A percentile compares a stretch with the other conserved stretches of the same genome.
These are phyloP conservation scores for Lasiommata megera DNA, from an alignment of 2,888 invertebrate genomes.

Conservation along the genomic window DNA sequence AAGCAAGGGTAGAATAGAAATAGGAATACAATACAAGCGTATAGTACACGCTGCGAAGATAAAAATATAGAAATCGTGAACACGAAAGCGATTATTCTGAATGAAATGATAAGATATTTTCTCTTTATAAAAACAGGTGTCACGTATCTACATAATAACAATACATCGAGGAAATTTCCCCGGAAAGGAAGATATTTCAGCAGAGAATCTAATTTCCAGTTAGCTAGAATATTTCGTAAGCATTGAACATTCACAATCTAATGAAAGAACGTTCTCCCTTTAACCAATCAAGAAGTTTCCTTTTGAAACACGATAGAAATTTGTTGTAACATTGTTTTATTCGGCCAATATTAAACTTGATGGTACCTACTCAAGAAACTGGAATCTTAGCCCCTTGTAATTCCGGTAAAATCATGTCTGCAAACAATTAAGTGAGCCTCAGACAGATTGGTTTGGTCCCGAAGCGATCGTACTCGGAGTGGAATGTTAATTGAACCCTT, in stretches of 20 bases:
- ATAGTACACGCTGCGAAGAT: too few species aligned
- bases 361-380: conserved; percentile 14
- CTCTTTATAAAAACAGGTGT: neutral
- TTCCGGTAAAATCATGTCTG: conserved; percentile 64
- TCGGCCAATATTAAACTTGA: conserved; percentile 20
- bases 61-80: too few species aligned
- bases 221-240: conserved; percentile 3
- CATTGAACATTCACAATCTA: conserved; percentile 2
- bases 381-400: conserved; percentile 27
- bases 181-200: conserved; percentile 2
- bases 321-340: conserved; percentile 17
- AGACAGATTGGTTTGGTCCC: conserved; percentile 61
- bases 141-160: neutral
- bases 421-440: conserved; percentile 68
- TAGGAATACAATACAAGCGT: too few species aligned
- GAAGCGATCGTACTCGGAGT: conserved; percentile 57
- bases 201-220: neutral
- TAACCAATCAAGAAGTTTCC: conserved; percentile 15
- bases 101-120: too few species aligned
- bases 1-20: too few species aligned
- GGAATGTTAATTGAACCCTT: conserved; percentile 70
- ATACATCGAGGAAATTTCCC: neutral
- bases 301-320: conserved; percentile 16
- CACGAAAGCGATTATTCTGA: too few species aligned
- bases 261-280: conserved; percentile 11